phyloP scores from a whole-genome alignment of 92 coral and sea anemone species.

The Paragorgia papillata region DNA sequence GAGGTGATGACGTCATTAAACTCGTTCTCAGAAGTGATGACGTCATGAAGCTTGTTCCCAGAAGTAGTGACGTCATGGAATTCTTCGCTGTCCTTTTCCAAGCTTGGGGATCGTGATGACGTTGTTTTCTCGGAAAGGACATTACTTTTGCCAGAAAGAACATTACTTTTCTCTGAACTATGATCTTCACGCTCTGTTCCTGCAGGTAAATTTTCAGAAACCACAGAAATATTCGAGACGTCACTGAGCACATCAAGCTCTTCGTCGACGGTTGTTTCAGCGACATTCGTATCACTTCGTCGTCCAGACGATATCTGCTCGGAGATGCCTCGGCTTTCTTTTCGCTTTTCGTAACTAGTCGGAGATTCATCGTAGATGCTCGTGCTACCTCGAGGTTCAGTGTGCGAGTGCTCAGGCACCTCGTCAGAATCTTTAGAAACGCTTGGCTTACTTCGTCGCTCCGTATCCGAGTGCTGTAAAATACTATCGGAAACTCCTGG shows the following conservation, averaged over 20 bases:
- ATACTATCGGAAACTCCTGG: background rate
- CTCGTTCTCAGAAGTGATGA: too few relatives aligned
- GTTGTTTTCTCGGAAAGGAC: background rate
- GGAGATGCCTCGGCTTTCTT: background rate
- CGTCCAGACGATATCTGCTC: background rate
- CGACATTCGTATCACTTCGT: background rate
- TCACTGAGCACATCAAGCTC: background rate
- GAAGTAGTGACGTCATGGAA: too few relatives aligned
- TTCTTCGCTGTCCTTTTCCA: too few relatives aligned
- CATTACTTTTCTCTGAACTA: background rate
- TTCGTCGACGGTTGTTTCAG: background rate
- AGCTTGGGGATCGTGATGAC: too few relatives aligned
- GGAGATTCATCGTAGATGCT: background rate
- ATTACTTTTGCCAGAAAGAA: slow-evolving; percentile 4
- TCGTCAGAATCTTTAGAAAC: slow-evolving; percentile 1
- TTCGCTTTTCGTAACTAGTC: background rate
- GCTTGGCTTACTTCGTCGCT: slow-evolving; percentile 22
- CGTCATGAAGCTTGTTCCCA: too few relatives aligned
- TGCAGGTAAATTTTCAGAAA: background rate
- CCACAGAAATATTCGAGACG: background rate
- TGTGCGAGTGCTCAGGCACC: background rate
- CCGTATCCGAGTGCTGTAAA: slow-evolving; percentile 7
- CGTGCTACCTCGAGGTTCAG: slow-evolving; percentile 11
- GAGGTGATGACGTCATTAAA: too few relatives aligned
- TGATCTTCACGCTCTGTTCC: background rate